Evolutionary conservation across 1,140 invertebrate species (phyloP).

Genomic region (Rhagoletis pomonella): DNA sequence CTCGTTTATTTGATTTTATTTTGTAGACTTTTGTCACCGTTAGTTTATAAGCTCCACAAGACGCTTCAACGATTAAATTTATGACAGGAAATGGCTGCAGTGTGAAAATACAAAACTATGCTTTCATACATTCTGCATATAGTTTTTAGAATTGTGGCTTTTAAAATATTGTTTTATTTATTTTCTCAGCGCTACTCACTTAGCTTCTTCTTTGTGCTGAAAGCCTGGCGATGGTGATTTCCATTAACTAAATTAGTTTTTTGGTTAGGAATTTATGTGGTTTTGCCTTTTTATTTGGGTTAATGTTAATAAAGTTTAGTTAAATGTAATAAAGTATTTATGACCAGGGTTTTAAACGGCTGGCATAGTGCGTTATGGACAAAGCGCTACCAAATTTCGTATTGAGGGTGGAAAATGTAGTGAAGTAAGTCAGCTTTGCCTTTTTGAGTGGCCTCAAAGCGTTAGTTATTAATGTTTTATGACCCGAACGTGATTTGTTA

Average conservation of each 20-base stretch:
- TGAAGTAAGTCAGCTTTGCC: conserved; percentile 30
- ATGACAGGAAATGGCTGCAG: conserved; percentile 46
- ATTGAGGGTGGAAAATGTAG: conserved; percentile 31
- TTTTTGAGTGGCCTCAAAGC: conserved; percentile 18
- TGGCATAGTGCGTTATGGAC: not conserved
- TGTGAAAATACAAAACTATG: too few species aligned
- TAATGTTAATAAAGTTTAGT: conserved; percentile 46
- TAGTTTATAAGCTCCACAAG: conserved; percentile 24
- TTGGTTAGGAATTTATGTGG: conserved; percentile 6
- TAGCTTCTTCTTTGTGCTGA: not conserved
- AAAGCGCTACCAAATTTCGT: not conserved
- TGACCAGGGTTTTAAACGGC: not conserved
- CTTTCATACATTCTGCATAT: too few species aligned
- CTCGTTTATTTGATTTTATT: not conserved
- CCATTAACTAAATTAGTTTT: not conserved
- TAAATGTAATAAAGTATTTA: conserved; percentile 41
- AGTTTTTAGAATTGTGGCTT: too few species aligned
- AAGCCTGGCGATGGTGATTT: not conserved
- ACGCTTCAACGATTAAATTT: conserved; percentile 36
- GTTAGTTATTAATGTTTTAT: conserved; percentile 40
- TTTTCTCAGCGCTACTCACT: not conserved
- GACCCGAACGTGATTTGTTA: conserved; percentile 8
- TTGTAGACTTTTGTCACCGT: not conserved
- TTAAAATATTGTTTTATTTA: not conserved
- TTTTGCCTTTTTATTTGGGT: conserved; percentile 33